A percentile compares a stretch with the other conserved stretches of the same genome.
Evolutionary conservation across 1,140 invertebrate genomes (phyloP).

Genomic region (Saccostrea cuccullata): DNA sequence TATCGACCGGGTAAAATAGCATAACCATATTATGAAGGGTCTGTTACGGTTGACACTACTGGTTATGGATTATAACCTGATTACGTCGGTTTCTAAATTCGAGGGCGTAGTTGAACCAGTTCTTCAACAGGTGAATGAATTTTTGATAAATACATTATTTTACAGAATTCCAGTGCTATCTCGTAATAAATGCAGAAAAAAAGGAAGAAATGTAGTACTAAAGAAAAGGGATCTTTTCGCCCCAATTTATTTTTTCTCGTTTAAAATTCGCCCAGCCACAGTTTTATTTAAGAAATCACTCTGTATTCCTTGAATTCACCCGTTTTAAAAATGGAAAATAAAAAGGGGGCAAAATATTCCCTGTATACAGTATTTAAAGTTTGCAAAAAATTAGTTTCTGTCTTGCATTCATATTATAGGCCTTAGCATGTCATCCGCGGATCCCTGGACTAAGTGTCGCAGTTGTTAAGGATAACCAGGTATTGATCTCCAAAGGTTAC

Average conservation of each 20-base stretch:
- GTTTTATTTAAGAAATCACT: too few species aligned
- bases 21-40: neutral
- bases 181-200: too few species aligned
- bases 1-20: neutral
- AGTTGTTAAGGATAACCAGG: slow-evolving; percentile 57
- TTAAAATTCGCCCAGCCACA: too few species aligned
- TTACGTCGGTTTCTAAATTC: neutral
- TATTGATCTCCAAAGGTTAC: slow-evolving; percentile 54
- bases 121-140: neutral
- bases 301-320: too few species aligned
- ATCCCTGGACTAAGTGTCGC: slow-evolving; percentile 60
- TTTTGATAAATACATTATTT: neutral
- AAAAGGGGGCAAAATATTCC: too few species aligned
- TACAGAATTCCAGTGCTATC: neutral
- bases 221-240: too few species aligned
- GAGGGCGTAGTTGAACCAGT: neutral
- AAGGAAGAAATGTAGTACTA: neutral
- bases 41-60: neutral
- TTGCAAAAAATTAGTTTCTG: too few species aligned
- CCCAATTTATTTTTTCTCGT: too few species aligned
- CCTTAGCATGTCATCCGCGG: neutral
- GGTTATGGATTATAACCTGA: neutral
- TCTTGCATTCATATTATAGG: neutral
- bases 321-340: too few species aligned
- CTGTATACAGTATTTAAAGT: too few species aligned